Evolutionary conservation across 2,888 invertebrate genomes (phyloP).

Genomic region (Synanthedon andrenaeformis): DNA sequence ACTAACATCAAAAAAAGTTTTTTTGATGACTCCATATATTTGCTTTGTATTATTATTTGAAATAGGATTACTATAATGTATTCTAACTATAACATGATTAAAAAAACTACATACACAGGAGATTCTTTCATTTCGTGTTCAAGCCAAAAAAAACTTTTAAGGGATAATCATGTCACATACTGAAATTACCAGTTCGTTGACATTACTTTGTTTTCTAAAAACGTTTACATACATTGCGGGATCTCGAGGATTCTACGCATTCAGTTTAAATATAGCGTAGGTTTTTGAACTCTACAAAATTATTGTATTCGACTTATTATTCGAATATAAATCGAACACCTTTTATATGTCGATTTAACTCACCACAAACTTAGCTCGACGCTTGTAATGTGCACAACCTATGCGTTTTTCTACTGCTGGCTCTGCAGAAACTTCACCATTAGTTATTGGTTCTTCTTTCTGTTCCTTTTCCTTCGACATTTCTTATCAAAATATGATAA

Average conservation of each 20-base stretch:
- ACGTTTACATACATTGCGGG: slow-evolving; percentile 21
- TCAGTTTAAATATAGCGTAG: slow-evolving; percentile 39
- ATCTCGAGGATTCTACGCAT: slow-evolving; percentile 27
- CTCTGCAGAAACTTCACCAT: slow-evolving; percentile 22
- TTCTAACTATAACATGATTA: too few species aligned
- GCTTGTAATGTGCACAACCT: slow-evolving; percentile 87
- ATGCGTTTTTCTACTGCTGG: slow-evolving; percentile 58
- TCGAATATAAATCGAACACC: not conserved
- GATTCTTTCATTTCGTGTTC: too few species aligned
- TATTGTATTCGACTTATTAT: not conserved
- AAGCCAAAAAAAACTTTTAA: too few species aligned
- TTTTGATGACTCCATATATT: too few species aligned
- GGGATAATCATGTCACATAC: not conserved
- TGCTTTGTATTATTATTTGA: too few species aligned
- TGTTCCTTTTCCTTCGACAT: slow-evolving; percentile 39
- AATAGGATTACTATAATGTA: too few species aligned
- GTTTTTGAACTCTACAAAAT: slow-evolving; percentile 20
- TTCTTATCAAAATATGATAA: slow-evolving; percentile 10
- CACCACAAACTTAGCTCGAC: slow-evolving; percentile 89
- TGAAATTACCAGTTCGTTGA: slow-evolving; percentile 28
- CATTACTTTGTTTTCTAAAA: slow-evolving; percentile 40
- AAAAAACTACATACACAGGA: too few species aligned
- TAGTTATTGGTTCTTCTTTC: slow-evolving; percentile 16
- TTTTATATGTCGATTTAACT: slow-evolving; percentile 32
- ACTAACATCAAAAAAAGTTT: too few species aligned